Base-by-base conservation (phyloP, 37 sponge, comb jelly and placozoan species). In the Halichondria panicea region DNA sequence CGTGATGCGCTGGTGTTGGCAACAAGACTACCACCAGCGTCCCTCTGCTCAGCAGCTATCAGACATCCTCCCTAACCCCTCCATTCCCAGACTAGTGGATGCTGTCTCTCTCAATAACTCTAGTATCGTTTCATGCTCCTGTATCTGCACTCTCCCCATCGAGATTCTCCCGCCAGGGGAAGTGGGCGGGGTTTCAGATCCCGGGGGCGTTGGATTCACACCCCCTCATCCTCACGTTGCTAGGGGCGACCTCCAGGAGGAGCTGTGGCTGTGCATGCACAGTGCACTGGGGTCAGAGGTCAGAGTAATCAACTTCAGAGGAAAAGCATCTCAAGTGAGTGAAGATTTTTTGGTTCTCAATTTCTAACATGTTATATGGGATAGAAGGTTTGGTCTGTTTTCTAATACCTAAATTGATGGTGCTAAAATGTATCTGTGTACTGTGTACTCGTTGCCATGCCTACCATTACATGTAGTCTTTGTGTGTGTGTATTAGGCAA, bases 1-100 rank as follows among this genome's bases (percentile, higher is more conserved):
- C 44, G 50, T 83, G 59, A 94, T 94, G 95, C 59, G 80, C 32
- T 89, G 95, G 91, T 91, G 91, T 50, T 94, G 95, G 95, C 78
- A 82, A 61, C 76, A 79, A 25, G 88, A 94, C 55, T 87, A 71
- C 73, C 52, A 70, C 3, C 42, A 72, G 55, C 68, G 95, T 3
- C 95, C 95, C 55, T 66, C 84, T n/a, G 75, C 95, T 15, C 15
- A 31, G 30, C 78, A 76, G 18, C 74, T 94, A 11, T 28, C 41
- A 27, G 67, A 83, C 21, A 33, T 90, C 44, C 70, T 83, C 45
- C 32, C 76, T 39, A 71, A 52, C 27, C 69, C 72, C 11, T 45
- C 78, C 35, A 50, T 93, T 39, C 62, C 70, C 28, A 31, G 39
- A 42, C 70, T 79, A 40, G 70, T 79, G 24, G 80, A 79, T 55